A percentile compares a stretch with the other conserved stretches of the same genome.
phyloP scores from a whole-genome alignment of 2,113 vertebrate genomes.

The Pholis gunnellus region DNA sequence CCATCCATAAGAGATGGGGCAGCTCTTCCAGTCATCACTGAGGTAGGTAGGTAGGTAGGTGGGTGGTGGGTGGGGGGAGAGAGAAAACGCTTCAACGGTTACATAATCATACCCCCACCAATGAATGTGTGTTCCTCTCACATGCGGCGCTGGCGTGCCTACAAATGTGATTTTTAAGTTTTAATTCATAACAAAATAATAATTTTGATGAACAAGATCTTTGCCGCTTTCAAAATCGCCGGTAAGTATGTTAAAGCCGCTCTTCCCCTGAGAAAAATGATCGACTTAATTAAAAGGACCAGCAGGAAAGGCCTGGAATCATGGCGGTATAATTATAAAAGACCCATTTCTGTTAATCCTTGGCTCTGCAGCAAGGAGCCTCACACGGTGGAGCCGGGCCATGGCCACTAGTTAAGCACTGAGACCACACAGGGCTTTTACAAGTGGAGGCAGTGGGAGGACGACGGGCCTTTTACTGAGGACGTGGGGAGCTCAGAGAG shows the following conservation, averaged over 20 bases:
- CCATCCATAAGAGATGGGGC: slow-evolving; percentile 47
- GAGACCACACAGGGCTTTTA: slow-evolving; percentile 73
- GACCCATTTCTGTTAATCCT: slow-evolving; percentile 83
- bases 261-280: slow-evolving; percentile 81
- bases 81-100: slow-evolving; percentile 34
- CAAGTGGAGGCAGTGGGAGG: slow-evolving; percentile 49
- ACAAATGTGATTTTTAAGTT: not conserved
- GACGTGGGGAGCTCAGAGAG: slow-evolving; percentile 31
- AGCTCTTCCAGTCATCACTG: slow-evolving; percentile 38
- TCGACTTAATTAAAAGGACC: slow-evolving; percentile 88
- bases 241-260: slow-evolving; percentile 81
- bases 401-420: slow-evolving; percentile 56
- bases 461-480: slow-evolving; percentile 53
- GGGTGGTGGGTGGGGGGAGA: not conserved
- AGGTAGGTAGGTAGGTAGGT: slow-evolving; percentile 1
- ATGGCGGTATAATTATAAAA: slow-evolving; percentile 86
- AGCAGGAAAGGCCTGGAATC: slow-evolving; percentile 85
- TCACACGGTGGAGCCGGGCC: slow-evolving; percentile 64
- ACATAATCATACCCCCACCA: slow-evolving; percentile 45
- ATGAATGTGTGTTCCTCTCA: slow-evolving; percentile 8
- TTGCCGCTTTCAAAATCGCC: slow-evolving; percentile 72
- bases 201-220: slow-evolving; percentile 49
- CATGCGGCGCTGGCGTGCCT: not conserved
- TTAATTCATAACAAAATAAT: slow-evolving; percentile 34
- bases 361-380: slow-evolving; percentile 71